These are phyloP conservation scores for Odontomachus brunneus DNA, from an alignment of 1,140 invertebrate genomes.

Conservation along the genomic window DNA sequence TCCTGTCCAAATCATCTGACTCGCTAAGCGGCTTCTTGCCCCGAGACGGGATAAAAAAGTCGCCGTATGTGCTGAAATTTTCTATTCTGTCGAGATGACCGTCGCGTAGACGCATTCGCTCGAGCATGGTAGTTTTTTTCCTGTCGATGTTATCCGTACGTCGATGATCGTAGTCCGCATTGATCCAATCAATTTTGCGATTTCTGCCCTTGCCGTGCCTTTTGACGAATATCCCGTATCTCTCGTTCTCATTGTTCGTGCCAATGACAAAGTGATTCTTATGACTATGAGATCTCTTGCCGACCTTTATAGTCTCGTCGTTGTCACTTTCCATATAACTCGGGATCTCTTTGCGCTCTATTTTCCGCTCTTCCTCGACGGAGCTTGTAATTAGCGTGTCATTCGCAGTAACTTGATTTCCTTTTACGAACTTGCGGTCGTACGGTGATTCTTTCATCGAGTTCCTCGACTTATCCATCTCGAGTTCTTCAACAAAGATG, in stretches of 20 bases:
- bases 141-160: neutral
- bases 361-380: neutral
- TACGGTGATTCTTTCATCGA: neutral
- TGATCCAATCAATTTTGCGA: neutral
- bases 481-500: neutral
- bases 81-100: neutral
- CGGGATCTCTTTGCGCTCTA: neutral
- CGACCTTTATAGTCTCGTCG: neutral
- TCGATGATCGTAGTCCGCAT: neutral
- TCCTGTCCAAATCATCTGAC: neutral
- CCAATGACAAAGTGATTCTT: neutral
- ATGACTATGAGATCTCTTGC: neutral
- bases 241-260: slow-evolving; percentile 9
- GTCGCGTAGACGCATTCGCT: neutral
- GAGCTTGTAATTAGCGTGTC: neutral
- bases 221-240: neutral
- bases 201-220: neutral
- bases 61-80: neutral
- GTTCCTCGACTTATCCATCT: neutral
- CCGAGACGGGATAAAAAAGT: slow-evolving; percentile 57
- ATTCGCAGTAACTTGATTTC: neutral
- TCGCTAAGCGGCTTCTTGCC: slow-evolving; percentile 38
- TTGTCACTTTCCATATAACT: neutral
- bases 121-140: neutral
- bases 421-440: neutral